These are phyloP conservation scores for Muscicapa adusta DNA, from an alignment of 2,113 vertebrate species.

Conservation along the genomic window DNA sequence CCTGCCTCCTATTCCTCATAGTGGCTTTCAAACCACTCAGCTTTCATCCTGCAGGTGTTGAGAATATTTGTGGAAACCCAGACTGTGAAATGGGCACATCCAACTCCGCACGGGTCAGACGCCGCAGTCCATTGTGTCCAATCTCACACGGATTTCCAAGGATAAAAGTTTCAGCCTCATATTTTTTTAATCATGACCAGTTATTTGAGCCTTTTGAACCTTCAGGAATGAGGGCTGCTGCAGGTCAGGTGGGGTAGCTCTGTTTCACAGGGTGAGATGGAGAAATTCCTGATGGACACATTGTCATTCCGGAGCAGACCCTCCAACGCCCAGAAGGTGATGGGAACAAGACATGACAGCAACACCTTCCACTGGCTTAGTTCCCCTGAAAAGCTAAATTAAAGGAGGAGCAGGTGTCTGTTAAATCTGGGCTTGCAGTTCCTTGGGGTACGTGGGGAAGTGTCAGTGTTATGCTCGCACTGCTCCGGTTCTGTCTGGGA, in stretches of 20 bases:
- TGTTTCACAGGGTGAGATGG: neutral
- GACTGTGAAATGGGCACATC: neutral
- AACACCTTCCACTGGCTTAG: neutral
- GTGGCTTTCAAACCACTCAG: neutral
- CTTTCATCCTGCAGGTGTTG: neutral
- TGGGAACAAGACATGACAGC: neutral
- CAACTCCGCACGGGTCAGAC: neutral
- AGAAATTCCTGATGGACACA: neutral
- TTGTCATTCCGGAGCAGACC: neutral
- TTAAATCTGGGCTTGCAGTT: neutral
- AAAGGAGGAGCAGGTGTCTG: neutral
- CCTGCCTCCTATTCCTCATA: neutral
- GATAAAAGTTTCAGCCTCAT: neutral
- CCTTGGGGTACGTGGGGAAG: neutral
- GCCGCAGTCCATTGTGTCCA: neutral
- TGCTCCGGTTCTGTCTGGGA: neutral
- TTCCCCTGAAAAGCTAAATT: neutral
- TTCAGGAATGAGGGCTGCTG: neutral
- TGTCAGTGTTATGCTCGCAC: fast-evolving
- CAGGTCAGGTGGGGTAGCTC: neutral
- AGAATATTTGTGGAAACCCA: neutral
- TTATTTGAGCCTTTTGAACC: neutral
- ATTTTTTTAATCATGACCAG: neutral
- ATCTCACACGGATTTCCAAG: neutral
- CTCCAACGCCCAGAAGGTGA: neutral